Conservation (phyloP, 2,888 invertebrate species). For the Eupithecia inturbata region DNA sequence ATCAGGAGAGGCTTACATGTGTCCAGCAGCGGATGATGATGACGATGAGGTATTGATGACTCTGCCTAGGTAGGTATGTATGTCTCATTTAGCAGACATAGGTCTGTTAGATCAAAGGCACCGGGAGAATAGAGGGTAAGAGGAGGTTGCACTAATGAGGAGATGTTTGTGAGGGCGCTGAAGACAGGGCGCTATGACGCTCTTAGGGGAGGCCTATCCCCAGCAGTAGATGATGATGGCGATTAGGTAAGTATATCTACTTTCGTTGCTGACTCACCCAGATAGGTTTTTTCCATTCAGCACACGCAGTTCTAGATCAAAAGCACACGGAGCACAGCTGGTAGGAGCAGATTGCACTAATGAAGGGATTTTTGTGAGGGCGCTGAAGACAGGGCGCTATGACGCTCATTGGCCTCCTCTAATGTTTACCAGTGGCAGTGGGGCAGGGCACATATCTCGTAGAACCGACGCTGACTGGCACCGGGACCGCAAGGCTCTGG, state of each 20-base stretch:
- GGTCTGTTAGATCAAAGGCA: not conserved
- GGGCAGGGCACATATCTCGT: too few relatives aligned
- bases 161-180: not conserved
- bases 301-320: not conserved
- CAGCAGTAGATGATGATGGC: not conserved
- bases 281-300: not conserved
- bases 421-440: too few relatives aligned
- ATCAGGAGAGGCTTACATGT: too few relatives aligned
- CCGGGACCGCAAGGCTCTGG: too few relatives aligned
- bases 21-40: not conserved
- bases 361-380: too few relatives aligned
- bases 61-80: not conserved
- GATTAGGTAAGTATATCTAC: not conserved
- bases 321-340: not conserved
- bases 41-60: not conserved
- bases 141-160: not conserved
- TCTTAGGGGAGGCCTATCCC: not conserved
- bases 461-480: too few relatives aligned
- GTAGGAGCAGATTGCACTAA: not conserved
- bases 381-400: too few relatives aligned
- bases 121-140: not conserved
- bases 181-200: too few relatives aligned
- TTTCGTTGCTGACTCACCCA: not conserved
- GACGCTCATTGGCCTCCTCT: too few relatives aligned
- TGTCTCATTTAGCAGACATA: not conserved